Evolutionary conservation across 2,888 invertebrate species (phyloP).

Genomic region (Azorinus chamasolen): DNA sequence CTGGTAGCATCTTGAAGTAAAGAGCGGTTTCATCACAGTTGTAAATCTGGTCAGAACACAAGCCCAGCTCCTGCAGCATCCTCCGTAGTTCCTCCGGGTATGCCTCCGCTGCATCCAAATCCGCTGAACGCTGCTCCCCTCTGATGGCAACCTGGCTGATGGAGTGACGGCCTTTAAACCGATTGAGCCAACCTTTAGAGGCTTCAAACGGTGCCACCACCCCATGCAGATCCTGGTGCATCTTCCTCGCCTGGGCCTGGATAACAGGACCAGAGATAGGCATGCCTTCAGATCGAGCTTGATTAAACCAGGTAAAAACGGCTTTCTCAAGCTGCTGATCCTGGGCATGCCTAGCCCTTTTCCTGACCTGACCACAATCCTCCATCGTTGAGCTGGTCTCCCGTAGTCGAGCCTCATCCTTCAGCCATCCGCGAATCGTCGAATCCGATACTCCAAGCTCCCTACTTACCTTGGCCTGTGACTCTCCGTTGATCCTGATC

Average conservation of each 20-base stretch:
- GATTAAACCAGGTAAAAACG: background rate
- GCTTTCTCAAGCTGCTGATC: too few relatives aligned
- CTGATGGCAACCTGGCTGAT: background rate
- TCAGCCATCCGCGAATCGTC: constrained; percentile 2
- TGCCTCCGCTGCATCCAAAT: background rate
- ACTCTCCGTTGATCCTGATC: too few relatives aligned
- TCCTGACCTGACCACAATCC: background rate
- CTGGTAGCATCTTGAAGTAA: constrained; percentile 62
- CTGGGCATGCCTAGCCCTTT: background rate
- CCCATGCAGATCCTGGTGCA: background rate
- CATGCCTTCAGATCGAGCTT: background rate
- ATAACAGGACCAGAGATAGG: background rate
- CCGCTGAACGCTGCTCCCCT: too few relatives aligned
- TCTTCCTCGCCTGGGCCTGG: background rate
- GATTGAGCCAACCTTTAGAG: background rate
- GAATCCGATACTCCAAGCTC: background rate
- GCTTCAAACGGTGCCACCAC: background rate
- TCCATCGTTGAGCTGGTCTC: too few relatives aligned
- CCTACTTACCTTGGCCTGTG: too few relatives aligned
- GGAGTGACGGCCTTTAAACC: background rate
- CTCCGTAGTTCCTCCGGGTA: background rate
- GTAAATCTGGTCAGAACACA: background rate
- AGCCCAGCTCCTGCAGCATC: background rate
- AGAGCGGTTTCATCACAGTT: too few relatives aligned
- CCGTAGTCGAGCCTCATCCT: background rate